Conservation (phyloP, 2,797 vertebrate species). For the Lepus oiostolus region DNA sequence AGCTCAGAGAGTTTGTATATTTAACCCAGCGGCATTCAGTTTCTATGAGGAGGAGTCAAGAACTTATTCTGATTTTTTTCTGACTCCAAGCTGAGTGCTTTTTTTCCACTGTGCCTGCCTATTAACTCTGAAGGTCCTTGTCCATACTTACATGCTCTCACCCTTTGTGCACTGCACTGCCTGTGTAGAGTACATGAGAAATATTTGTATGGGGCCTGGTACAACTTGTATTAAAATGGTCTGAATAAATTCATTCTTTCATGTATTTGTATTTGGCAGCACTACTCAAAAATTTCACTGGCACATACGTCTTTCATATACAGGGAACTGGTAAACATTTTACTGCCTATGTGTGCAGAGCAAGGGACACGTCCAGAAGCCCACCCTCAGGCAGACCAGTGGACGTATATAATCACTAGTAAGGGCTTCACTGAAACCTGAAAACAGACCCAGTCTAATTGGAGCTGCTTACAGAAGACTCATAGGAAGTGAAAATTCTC, state of each 20-base stretch:
- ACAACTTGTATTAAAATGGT: background rate
- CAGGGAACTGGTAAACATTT: background rate
- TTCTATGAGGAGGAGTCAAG: background rate
- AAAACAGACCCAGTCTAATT: background rate
- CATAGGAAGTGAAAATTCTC: background rate
- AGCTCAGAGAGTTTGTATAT: conserved; percentile 27
- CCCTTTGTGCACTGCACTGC: background rate
- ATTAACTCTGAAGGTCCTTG: background rate
- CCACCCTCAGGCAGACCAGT: background rate
- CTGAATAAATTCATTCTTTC: background rate
- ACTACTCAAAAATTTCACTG: background rate
- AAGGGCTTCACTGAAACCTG: background rate
- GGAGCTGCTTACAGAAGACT: background rate
- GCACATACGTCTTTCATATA: background rate
- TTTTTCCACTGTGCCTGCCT: background rate
- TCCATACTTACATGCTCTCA: background rate
- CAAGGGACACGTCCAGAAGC: background rate
- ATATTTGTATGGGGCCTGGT: background rate
- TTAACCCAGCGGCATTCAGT: background rate
- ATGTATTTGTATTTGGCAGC: background rate
- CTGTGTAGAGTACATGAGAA: background rate
- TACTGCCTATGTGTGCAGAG: background rate
- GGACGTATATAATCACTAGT: background rate
- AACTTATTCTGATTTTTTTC: conserved; percentile 14
- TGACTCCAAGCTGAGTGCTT: background rate